Base-by-base conservation (phyloP, 1,140 invertebrate species). In the Mizuhopecten yessoensis region DNA sequence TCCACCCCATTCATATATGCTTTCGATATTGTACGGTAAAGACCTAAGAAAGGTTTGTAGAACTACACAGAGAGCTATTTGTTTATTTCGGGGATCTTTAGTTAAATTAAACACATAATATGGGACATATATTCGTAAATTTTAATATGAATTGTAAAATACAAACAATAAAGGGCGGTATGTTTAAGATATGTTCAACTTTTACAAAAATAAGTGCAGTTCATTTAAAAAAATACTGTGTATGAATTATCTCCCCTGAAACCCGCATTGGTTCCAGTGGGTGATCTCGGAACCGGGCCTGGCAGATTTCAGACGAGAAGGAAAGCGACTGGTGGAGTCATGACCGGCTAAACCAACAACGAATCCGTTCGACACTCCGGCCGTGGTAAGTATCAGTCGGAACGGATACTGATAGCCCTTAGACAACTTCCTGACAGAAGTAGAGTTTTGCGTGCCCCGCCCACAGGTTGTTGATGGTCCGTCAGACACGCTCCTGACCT, bases 401-500 rank as follows among this genome's bases (percentile, higher is more conserved):
- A 75, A 75, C 23, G n/a, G 23, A 75, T 75, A 75, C 57, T 75
- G 29, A 75, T 75, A n/a, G 17, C 29, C 57, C 57, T 75, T n/a
- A 75, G n/a, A 75, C 57, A n/a, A 75, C 57, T 75, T 75, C 57
- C 0, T 75, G 57, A 29, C 57, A 75, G 9, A 75, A 75, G 57
- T 75, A n/a, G 29, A 75, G 29, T 3, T 75, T 23, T 75, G n/a
- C 17, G 57, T 75, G 57, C 57, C 57, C 57, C 57, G 57, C 57
- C 57, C 57, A 75, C 57, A 75, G 57, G n/a, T 75, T 75, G 57
- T 75, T 75, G 57, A 75, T 75, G 57, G 57, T 13, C 57, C 57
- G 57, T 75, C 57, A 75, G 57, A 75, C 57, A 17, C n/a, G 17
- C 9, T 29, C 23, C 57, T 75, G 57, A 75, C 57, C 57, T 75